Evolutionary conservation across 2,888 invertebrate genomes (phyloP), one percentile per base, ranked within the genome.

Genomic region (Eristalis intricaria): DNA sequence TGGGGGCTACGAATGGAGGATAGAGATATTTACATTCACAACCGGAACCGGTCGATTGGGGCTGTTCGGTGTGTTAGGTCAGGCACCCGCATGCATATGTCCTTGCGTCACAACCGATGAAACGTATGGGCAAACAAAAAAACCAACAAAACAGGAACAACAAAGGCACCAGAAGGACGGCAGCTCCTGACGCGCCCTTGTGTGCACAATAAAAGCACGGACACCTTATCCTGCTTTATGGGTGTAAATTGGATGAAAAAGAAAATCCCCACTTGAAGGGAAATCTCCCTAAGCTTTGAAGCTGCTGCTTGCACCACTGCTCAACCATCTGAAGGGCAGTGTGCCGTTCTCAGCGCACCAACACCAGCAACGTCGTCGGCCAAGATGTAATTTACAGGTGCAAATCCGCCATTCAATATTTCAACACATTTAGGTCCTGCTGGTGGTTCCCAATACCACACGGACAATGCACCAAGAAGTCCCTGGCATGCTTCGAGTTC

Each of bases 351-450:
- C 60, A 2, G 4, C 35, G 11, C 32, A 76, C n/a, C 32, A 70
- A 71, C 77, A 69, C 70, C 65, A 29, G 56, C 60, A 74, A 64
- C 60, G 26, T 13, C 60, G 29, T 29, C 29, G 29, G 29, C 29
- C 29, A 60, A 82, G 78, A 68, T 69, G 84, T 76, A 80, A 87
- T 84, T 87, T 87, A 84, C 75, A 84, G 73, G 84, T 87, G 87
- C 76, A 87, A 87, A 84, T 87, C 84, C 80, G 68, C 84, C 79
- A 87, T 84, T 87, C 87, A 87, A 84, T 84, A 87, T 87, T 84
- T 84, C 87, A 87, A 75, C 78, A 80, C 80, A 84, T 84, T 86
- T 74, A 80, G 69, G 60, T 64, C 38, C 61, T 56, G 80, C 74
- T 69, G 35, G 15, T 74, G 40, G n/a, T 29, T 56, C 29, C 22